A percentile compares a stretch with the other conserved stretches of the same genome.
Conservation (phyloP, 1,140 invertebrate species). For the Penaeus japonicus region DNA sequence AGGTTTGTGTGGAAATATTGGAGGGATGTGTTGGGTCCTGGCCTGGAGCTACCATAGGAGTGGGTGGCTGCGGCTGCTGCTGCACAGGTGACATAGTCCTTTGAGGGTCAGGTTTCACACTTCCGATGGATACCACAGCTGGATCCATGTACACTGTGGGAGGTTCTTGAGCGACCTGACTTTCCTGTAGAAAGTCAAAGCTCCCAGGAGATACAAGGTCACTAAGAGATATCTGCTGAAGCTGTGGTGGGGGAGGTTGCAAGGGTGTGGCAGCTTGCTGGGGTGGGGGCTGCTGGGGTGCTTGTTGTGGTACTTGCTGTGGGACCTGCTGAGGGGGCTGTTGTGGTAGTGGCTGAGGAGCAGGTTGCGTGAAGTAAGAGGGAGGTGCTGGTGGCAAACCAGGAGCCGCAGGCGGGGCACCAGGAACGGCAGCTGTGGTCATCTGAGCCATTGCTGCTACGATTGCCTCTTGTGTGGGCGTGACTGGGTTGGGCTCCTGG, state of each 20-base stretch:
- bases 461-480: slow-evolving; percentile 39
- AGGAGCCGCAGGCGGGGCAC: slow-evolving; percentile 20
- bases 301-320: slow-evolving; percentile 6
- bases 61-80: slow-evolving; percentile 29
- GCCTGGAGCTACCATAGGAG: slow-evolving; percentile 33
- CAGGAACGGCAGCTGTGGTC: slow-evolving; percentile 19
- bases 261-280: not conserved
- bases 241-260: slow-evolving; percentile 30
- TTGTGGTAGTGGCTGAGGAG: slow-evolving; percentile 25
- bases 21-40: slow-evolving; percentile 48
- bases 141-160: slow-evolving; percentile 47
- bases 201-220: slow-evolving; percentile 41
- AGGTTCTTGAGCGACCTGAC: slow-evolving; percentile 47
- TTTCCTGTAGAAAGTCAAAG: slow-evolving; percentile 52
- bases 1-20: slow-evolving; percentile 48
- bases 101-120: slow-evolving; percentile 36
- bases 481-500: slow-evolving; percentile 16
- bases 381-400: slow-evolving; percentile 36
- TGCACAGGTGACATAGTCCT: slow-evolving; percentile 37
- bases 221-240: slow-evolving; percentile 42
- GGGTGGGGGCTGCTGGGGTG: slow-evolving; percentile 13
- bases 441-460: slow-evolving; percentile 51
- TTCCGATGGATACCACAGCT: slow-evolving; percentile 49
- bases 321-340: not conserved
- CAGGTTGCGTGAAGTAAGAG: not conserved